Percentiles rank a stretch among this genome's conserved stretches.
Conservation (phyloP, 2,113 vertebrate genomes). For the Proterorhinus semilunaris region DNA sequence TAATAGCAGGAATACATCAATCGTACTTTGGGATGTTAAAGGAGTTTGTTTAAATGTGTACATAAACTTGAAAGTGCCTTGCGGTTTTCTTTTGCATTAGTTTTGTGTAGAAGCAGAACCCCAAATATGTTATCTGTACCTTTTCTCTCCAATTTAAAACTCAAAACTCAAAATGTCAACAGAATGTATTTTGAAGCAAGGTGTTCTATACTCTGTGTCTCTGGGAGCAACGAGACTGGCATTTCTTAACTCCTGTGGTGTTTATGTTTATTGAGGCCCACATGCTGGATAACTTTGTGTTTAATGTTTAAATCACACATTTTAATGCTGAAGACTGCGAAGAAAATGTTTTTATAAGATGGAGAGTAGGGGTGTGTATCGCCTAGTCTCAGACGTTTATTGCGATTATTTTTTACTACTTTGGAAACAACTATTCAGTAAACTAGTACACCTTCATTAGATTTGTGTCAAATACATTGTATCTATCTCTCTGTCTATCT, state of each 20-base stretch:
- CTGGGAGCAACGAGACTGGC: slow-evolving; percentile 24
- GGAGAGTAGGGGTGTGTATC: too few relatives aligned
- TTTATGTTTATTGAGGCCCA: slow-evolving; percentile 60
- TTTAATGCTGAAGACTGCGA: slow-evolving; percentile 6
- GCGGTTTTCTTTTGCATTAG: background rate
- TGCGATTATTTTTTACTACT: too few relatives aligned
- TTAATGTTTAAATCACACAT: slow-evolving; percentile 16
- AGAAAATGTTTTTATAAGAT: slow-evolving; percentile 5
- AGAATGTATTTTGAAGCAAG: slow-evolving; percentile 12
- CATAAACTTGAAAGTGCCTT: background rate
- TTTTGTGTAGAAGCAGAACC: background rate
- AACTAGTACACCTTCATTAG: too few relatives aligned
- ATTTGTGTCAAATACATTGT: too few relatives aligned
- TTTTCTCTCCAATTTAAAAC: slow-evolving; percentile 3
- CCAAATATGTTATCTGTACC: background rate
- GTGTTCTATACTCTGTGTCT: slow-evolving; percentile 12
- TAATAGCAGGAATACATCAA: background rate
- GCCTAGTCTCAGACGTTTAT: too few relatives aligned
- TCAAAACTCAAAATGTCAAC: slow-evolving; percentile 15
- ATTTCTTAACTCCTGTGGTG: slow-evolving; percentile 42
- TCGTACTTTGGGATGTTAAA: too few relatives aligned
- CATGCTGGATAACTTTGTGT: slow-evolving; percentile 41
- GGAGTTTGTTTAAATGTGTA: background rate
- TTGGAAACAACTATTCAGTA: too few relatives aligned
- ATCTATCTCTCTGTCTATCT: too few relatives aligned